Evolutionary conservation across 2,888 invertebrate species (phyloP).

Genomic region (Plagodis dolabraria): DNA sequence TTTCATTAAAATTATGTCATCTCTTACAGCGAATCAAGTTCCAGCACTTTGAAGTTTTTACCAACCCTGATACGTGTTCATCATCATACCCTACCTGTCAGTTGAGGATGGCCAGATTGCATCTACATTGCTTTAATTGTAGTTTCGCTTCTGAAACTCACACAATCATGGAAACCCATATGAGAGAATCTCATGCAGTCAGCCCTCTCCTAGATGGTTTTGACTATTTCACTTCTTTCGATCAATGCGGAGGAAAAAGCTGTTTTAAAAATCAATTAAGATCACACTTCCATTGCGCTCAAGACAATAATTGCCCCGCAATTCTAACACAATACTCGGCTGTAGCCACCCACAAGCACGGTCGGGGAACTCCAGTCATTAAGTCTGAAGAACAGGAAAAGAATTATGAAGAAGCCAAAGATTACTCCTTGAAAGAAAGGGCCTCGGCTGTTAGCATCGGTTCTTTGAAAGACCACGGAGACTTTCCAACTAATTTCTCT

Average conservation of each 20-base stretch:
- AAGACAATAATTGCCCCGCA: constrained; percentile 78
- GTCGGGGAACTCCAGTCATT: constrained; percentile 74
- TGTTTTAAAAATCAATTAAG: constrained; percentile 79
- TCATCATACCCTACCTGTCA: constrained; percentile 90
- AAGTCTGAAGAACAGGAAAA: constrained; percentile 69
- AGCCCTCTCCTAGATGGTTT: constrained; percentile 93
- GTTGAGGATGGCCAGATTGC: constrained; percentile 87
- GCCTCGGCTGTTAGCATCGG: constrained; percentile 74
- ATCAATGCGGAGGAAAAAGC: constrained; percentile 79
- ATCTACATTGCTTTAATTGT: constrained; percentile 95
- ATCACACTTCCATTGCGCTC: constrained; percentile 79
- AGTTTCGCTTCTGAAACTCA: constrained; percentile 93
- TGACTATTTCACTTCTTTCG: constrained; percentile 88
- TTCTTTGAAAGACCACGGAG: constrained; percentile 68
- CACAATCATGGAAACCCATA: constrained; percentile 91
- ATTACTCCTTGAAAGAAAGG: constrained; percentile 79
- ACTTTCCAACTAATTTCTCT: constrained; percentile 73
- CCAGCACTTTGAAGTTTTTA: constrained; percentile 86
- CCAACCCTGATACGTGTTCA: constrained; percentile 86
- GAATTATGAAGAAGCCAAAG: constrained; percentile 78
- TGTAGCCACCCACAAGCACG: constrained; percentile 79
- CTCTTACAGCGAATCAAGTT: constrained; percentile 80
- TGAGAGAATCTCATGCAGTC: constrained; percentile 93
- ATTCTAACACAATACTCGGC: constrained; percentile 80
- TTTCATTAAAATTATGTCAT: too few relatives aligned